Base-by-base conservation (phyloP, 2,888 invertebrate genomes). In the Onchidella celtica region DNA sequence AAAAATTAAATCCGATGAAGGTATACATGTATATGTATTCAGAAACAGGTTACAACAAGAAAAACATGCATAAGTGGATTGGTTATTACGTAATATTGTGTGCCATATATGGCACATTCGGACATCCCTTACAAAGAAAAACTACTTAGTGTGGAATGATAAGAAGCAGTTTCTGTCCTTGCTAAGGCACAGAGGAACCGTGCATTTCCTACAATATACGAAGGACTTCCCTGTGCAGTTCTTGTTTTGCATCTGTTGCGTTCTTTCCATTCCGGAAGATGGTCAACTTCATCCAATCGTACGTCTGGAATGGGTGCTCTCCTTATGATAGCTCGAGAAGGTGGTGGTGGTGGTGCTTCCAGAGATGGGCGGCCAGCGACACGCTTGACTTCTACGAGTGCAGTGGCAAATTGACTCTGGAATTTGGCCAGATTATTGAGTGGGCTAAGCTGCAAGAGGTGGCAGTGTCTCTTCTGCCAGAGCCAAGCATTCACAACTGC, bases 401-500 rank as follows among this genome's bases (percentile, higher is more conserved):
- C 61, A 14, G n/a, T n/a, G n/a, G 61, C 6, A 61, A 61, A 9
- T 14, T 21, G 11, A 24, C 11, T 14, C 27, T 61, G 61, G n/a
- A 83, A 81, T 6, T 57, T 80, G 24, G 65, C 29, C 32, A 78
- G 74, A 24, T 69, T n/a, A n/a, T n/a, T 76, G 29, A 78, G 9
- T 72, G 66, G 79, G 59, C 82, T 74, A n/a, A 69, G 6, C 1
- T 82, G 29, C 65, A 83, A 36, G 27, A 82, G 70, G 1, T 27
- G 59, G 63, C 74, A 79, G 29, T 81, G 77, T n/a, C 79, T 57
- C 38, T 81, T 82, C 40, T 83, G 82, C 77, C 77, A 83, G 2
- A 84, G 70, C 82, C 84, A 85, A 29, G 82, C 75, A 69, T 83
- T 84, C n/a, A 84, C 79, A 3, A 79, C 75, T 27, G 84, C 79